Evolutionary conservation across 2,888 invertebrate species (phyloP), one percentile per base, ranked within the genome.

Genomic region (Drosophila borborema): DNA sequence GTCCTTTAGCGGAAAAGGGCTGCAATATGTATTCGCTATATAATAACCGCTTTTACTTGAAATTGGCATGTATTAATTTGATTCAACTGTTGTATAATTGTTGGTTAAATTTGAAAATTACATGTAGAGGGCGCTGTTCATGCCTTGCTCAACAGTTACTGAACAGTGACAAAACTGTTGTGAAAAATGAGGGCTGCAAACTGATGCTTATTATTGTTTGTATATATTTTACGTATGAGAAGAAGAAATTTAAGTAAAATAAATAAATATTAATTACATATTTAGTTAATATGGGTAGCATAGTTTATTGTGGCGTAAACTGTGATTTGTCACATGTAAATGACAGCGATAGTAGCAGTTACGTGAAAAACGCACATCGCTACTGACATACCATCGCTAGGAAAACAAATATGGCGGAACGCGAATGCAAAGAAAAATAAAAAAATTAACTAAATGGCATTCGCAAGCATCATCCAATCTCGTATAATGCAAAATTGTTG

Each of bases 361-460:
- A 63, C 51, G 2, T 6, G 9, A 46, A 28, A 23, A 16, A 2
- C 28, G 31, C 43, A 12, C 67, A 80, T 67, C 67, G n/a, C 48
- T 63, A 64, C 16, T 9, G 10, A 28, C 20, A 6, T 56, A 14
- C 59, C 86, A 72, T 78, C 80, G 55, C 74, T 71, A 88, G 49
- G 58, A 86, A 89, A 86, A 86, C 86, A 89, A 85, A 85, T 79
- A 85, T 85, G 84, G 84, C 84, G 84, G 86, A 84, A 67, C 69
- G 68, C 69, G 64, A 70, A 62, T 62, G 79, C 81, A 72, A 69
- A 70, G 67, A 81, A 76, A 86, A 83, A 76, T 74, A 84, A 75
- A 79, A 64, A 69, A 81, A 40, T 64, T 63, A 72, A 81, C 58
- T 75, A 67, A 80, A 75, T 77, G 62, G 80, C 63, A 68, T 63